Conservation (phyloP, 2,797 vertebrate species). For the Glyptemys insculpta region DNA sequence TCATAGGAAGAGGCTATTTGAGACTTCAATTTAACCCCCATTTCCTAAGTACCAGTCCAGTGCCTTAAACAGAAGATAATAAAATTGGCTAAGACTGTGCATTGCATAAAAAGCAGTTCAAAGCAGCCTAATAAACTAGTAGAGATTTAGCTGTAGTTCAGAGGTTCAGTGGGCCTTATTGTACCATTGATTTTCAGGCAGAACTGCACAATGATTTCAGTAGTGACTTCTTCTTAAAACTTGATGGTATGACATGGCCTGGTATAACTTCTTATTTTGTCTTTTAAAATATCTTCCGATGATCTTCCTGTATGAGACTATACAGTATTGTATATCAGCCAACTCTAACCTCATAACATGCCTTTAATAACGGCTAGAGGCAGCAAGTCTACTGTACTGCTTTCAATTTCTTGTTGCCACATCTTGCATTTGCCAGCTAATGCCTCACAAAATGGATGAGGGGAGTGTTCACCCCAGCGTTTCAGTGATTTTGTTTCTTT, state of each 20-base stretch:
- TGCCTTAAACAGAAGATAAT: not conserved
- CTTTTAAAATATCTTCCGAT: conserved; percentile 10
- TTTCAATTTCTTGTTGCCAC: conserved; percentile 39
- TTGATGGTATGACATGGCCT: not conserved
- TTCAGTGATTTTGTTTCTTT: not conserved
- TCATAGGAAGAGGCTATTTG: not conserved
- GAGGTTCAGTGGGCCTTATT: not conserved
- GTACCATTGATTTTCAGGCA: not conserved
- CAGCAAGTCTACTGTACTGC: conserved; percentile 31
- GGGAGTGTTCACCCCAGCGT: not conserved
- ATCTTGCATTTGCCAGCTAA: conserved; percentile 15
- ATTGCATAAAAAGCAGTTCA: not conserved
- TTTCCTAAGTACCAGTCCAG: rapidly evolving
- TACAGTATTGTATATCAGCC: not conserved
- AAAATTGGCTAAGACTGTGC: not conserved
- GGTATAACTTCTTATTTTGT: not conserved
- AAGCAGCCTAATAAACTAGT: not conserved
- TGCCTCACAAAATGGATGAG: conserved; percentile 2
- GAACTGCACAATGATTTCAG: not conserved
- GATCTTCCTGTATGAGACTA: not conserved
- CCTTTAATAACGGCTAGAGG: conserved; percentile 33
- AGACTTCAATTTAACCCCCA: not conserved
- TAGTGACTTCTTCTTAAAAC: not conserved
- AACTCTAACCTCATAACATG: not conserved
- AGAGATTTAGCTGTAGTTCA: not conserved